These are phyloP conservation scores for Elysia crispata DNA, from an alignment of 2,888 invertebrate species.

Conservation along the genomic window DNA sequence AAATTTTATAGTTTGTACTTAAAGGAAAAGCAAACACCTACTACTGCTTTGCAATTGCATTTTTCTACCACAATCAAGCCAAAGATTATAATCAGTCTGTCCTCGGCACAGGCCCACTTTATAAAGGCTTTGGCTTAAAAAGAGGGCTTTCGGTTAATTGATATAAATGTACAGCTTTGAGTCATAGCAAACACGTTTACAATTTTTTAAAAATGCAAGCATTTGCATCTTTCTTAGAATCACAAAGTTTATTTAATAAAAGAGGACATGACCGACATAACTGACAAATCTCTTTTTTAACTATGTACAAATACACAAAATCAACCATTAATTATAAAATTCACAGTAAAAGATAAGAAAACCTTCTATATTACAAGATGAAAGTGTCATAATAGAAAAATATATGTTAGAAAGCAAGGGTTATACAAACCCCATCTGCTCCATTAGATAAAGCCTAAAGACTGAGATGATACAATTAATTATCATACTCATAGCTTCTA, in stretches of 20 bases:
- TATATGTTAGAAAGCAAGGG: slow-evolving; percentile 18
- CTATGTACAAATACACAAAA: slow-evolving; percentile 43
- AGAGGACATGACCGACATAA: slow-evolving; percentile 52
- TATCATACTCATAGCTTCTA: too few relatives aligned
- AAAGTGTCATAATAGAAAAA: slow-evolving; percentile 6
- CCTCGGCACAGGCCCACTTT: too few relatives aligned
- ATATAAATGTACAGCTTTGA: too few relatives aligned
- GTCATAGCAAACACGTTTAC: not conserved
- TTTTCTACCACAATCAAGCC: too few relatives aligned
- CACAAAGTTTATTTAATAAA: slow-evolving; percentile 59
- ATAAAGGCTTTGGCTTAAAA: too few relatives aligned
- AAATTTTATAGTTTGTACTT: too few relatives aligned
- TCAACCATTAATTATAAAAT: slow-evolving; percentile 39
- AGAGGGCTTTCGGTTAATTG: too few relatives aligned
- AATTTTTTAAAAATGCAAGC: not conserved
- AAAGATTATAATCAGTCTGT: too few relatives aligned
- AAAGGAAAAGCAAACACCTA: too few relatives aligned
- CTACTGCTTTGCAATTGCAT: too few relatives aligned
- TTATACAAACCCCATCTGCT: not conserved
- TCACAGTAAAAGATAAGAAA: slow-evolving; percentile 29
- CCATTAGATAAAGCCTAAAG: not conserved
- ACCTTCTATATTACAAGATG: not conserved
- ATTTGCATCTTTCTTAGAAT: slow-evolving; percentile 46
- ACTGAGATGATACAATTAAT: too few relatives aligned
- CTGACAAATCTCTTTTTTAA: slow-evolving; percentile 41